A percentile compares a stretch with the other conserved stretches of the same genome.
These are phyloP conservation scores for Zosterops hypoxanthus DNA, from an alignment of 2,113 vertebrate species.

Conservation along the genomic window DNA sequence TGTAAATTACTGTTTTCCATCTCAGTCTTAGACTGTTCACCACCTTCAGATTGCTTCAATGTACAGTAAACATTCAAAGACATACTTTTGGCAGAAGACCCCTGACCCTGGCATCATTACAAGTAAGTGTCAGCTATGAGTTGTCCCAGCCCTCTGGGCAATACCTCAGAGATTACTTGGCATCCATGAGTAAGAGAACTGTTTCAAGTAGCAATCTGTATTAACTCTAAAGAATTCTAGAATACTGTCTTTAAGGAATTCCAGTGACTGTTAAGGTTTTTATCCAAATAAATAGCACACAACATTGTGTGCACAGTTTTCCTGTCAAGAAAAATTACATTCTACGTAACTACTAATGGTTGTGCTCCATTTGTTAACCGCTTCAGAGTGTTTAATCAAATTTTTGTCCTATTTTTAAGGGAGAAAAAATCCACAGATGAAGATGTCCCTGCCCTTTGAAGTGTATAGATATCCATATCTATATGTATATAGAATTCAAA, in stretches of 20 bases:
- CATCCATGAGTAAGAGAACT: background rate
- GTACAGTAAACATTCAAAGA: background rate
- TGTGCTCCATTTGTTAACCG: background rate
- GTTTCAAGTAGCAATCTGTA: background rate
- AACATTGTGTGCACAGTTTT: background rate
- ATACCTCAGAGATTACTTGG: background rate
- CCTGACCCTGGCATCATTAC: background rate
- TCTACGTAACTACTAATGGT: background rate
- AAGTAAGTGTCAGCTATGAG: background rate
- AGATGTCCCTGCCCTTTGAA: background rate
- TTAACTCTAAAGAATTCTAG: background rate
- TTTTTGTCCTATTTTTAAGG: background rate
- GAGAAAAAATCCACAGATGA: background rate
- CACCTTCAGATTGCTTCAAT: background rate
- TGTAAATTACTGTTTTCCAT: background rate
- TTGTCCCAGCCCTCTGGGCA: background rate
- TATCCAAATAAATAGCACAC: background rate
- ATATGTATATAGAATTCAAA: accelerated
- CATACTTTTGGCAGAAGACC: background rate
- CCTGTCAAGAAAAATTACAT: background rate
- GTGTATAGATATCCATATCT: background rate
- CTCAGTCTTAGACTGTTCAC: background rate
- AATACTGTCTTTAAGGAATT: background rate
- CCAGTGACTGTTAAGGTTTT: background rate
- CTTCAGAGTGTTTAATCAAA: background rate